Evolutionary conservation across 1,140 invertebrate species (phyloP).

Genomic region (Drosophila nigrodunni): DNA sequence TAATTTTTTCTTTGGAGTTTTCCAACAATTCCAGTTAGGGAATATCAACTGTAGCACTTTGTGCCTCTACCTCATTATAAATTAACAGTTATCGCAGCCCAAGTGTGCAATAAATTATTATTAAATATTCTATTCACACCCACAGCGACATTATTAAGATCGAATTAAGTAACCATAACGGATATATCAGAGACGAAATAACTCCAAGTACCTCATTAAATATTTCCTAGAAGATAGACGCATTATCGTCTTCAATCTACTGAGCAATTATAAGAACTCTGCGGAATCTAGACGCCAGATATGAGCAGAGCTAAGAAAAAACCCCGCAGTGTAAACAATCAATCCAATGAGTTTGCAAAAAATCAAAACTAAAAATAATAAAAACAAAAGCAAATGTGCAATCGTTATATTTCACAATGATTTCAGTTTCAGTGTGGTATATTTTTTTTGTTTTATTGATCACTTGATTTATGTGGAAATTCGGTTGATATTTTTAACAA

Average conservation of each 20-base stretch:
- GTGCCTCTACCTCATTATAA: too few species aligned
- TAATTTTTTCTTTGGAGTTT: too few species aligned
- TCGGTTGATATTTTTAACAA: conserved; percentile 67
- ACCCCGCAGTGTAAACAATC: conserved; percentile 46
- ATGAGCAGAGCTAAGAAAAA: conserved; percentile 4
- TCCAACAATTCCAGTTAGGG: too few species aligned
- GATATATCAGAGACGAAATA: not conserved
- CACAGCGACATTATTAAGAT: too few species aligned
- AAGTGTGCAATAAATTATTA: too few species aligned
- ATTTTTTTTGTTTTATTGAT: conserved; percentile 53
- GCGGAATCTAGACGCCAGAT: not conserved
- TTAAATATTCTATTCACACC: too few species aligned
- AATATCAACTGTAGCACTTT: too few species aligned
- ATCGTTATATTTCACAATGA: conserved; percentile 54
- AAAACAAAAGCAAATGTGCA: conserved; percentile 16
- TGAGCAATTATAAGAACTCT: conserved; percentile 8
- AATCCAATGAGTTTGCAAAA: conserved; percentile 42
- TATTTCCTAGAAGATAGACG: conserved; percentile 8
- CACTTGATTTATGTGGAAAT: conserved; percentile 69
- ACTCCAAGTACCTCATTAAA: conserved; percentile 6
- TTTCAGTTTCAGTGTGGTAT: conserved; percentile 1
- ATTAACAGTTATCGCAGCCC: too few species aligned
- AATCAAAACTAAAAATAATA: conserved; percentile 6
- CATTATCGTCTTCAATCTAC: conserved; percentile 23
- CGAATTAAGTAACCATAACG: too few species aligned